Evolutionary conservation across 2,888 invertebrate species (phyloP).

Genomic region (Nemotelus pantherinus): DNA sequence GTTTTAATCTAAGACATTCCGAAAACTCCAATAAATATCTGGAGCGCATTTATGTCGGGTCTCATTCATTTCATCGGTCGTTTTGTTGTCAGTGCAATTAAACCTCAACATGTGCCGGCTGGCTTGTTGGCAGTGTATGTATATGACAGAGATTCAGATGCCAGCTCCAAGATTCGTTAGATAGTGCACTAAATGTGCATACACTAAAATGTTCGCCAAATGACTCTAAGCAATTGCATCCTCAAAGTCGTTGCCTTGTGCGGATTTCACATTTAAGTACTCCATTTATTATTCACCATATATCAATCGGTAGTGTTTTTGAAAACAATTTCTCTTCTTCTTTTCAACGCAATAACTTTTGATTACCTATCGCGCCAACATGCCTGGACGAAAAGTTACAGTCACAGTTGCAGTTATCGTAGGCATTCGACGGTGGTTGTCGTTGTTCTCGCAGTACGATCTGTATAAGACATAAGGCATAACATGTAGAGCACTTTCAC

Average conservation of each 20-base stretch:
- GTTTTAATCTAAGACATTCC: conserved; percentile 33
- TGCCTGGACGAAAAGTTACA: conserved; percentile 22
- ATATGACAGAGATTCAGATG: too few species aligned
- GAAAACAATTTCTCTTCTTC: conserved; percentile 45
- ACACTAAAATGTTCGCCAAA: neutral
- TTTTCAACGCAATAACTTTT: conserved; percentile 45
- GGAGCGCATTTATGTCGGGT: conserved; percentile 28
- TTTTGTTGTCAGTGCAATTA: conserved; percentile 37
- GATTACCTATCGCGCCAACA: conserved; percentile 44
- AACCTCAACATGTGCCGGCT: conserved; percentile 12
- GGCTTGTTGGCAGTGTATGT: neutral
- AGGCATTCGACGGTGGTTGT: neutral
- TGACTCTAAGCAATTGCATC: conserved; percentile 36
- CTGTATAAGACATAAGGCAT: conserved; percentile 37
- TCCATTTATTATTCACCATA: conserved; percentile 44
- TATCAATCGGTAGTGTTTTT: conserved; percentile 43
- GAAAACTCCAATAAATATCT: conserved; percentile 41
- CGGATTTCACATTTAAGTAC: conserved; percentile 41
- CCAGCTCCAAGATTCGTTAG: too few species aligned
- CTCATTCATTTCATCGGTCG: conserved; percentile 11
- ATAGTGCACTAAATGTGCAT: conserved; percentile 9
- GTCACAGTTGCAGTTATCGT: conserved; percentile 21
- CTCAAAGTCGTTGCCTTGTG: conserved; percentile 10
- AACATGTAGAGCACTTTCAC: conserved; percentile 48
- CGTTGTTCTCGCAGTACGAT: too few species aligned